These are phyloP conservation scores for Euproctis similis DNA, from an alignment of 2,888 invertebrate genomes.

Conservation along the genomic window DNA sequence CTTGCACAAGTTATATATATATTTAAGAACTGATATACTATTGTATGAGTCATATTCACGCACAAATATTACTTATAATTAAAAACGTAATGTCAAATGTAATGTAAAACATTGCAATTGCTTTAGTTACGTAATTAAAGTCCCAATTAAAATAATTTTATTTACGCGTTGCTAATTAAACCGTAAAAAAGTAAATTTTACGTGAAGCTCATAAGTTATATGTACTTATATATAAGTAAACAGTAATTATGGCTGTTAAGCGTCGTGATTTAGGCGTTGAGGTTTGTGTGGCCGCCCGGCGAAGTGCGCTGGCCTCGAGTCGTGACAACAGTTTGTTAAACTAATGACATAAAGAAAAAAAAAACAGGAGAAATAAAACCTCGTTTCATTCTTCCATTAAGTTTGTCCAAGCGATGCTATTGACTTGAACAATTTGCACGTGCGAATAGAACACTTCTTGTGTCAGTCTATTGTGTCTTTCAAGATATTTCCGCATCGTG, in stretches of 20 bases:
- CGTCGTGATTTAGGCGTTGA: conserved; percentile 14
- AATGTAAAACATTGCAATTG: too few species aligned
- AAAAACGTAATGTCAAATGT: too few species aligned
- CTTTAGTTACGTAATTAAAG: too few species aligned
- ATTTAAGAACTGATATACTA: too few species aligned
- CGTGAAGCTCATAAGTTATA: conserved; percentile 21
- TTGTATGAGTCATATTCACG: too few species aligned
- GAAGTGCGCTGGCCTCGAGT: conserved; percentile 42
- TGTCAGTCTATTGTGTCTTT: conserved; percentile 42
- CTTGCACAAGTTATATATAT: too few species aligned
- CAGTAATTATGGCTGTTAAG: conserved; percentile 17
- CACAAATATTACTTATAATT: too few species aligned
- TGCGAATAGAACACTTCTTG: conserved; percentile 50
- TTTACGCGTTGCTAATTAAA: too few species aligned
- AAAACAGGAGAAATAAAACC: too few species aligned
- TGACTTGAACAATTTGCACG: conserved; percentile 60
- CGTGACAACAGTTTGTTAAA: conserved; percentile 66
- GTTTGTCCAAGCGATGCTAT: conserved; percentile 45
- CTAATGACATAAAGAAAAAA: conserved; percentile 64
- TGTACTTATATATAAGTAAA: conserved; percentile 8
- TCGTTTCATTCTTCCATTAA: conserved; percentile 54
- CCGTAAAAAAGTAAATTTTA: too few species aligned
- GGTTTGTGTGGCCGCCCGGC: conserved; percentile 9
- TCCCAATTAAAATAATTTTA: too few species aligned
- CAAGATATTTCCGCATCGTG: conserved; percentile 50